Evolutionary conservation across 2,113 vertebrate species (phyloP).

Genomic region (Bos javanicus): DNA sequence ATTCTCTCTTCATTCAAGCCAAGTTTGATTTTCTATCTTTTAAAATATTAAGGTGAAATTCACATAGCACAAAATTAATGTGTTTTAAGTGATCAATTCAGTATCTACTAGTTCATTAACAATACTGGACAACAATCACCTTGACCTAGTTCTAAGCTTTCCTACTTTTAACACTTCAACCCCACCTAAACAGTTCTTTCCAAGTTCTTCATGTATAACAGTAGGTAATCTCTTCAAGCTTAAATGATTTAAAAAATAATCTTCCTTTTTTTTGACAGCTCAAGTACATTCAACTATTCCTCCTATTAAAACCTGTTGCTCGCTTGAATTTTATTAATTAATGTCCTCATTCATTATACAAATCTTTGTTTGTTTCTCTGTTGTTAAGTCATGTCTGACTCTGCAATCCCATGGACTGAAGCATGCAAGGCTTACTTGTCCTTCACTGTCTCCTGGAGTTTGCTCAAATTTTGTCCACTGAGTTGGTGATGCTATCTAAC

Average conservation of each 20-base stretch:
- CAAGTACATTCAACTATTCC: neutral
- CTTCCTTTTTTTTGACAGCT: neutral
- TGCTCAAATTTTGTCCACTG: neutral
- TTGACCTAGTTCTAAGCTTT: neutral
- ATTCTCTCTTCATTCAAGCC: neutral
- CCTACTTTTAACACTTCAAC: neutral
- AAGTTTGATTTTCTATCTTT: neutral
- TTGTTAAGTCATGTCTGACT: neutral
- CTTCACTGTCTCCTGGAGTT: neutral
- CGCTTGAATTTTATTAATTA: neutral
- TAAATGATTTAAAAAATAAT: neutral
- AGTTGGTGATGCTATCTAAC: neutral
- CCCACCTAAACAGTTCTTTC: neutral
- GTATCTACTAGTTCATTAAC: neutral
- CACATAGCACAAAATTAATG: neutral
- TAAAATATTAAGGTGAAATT: neutral
- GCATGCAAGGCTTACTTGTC: neutral
- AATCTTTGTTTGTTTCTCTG: neutral
- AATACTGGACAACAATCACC: neutral
- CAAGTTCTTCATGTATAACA: neutral
- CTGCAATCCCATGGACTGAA: neutral
- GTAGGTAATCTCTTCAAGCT: neutral
- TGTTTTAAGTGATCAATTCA: neutral
- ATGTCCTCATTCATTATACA: neutral
- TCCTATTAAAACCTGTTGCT: neutral